phyloP scores from a whole-genome alignment of 2,797 vertebrate species.

The Tragopan temminckii region DNA sequence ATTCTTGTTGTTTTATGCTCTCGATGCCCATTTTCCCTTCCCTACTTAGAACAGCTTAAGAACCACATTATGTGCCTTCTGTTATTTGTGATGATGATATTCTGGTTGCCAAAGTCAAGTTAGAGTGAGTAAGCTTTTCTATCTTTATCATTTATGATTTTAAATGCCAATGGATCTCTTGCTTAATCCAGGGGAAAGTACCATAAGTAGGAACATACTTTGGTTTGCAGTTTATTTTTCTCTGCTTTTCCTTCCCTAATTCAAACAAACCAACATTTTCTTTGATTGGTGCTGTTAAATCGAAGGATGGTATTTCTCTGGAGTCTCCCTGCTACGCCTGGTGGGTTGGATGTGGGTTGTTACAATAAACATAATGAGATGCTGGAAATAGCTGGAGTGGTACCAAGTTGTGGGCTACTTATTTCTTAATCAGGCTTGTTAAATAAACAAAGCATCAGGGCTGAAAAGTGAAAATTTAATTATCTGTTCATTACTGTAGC shows the following conservation, averaged over 20 bases:
- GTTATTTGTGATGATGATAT: neutral
- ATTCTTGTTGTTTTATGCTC: neutral
- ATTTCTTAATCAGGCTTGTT: neutral
- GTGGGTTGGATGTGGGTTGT: conserved; percentile 24
- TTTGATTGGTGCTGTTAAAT: neutral
- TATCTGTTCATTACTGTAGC: neutral
- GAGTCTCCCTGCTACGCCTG: conserved; percentile 32
- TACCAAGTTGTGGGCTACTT: neutral
- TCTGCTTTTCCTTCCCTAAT: conserved; percentile 31
- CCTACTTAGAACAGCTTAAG: neutral
- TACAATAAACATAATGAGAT: conserved; percentile 38
- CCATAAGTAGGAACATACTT: conserved; percentile 28
- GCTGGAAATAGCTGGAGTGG: conserved; percentile 28
- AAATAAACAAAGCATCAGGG: conserved; percentile 1
- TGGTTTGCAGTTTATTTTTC: conserved; percentile 66
- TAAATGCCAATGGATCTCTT: neutral
- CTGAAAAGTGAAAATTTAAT: conserved; percentile 50
- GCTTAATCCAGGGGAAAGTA: neutral
- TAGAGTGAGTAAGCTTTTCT: neutral
- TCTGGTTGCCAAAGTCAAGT: neutral
- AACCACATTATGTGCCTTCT: neutral
- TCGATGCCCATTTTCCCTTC: neutral
- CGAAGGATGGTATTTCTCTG: conserved; percentile 6
- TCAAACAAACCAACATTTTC: conserved; percentile 55
- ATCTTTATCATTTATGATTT: neutral